A percentile compares a stretch with the other conserved stretches of the same genome.
These are phyloP conservation scores for Thymelicus lineola DNA, from an alignment of 2,888 invertebrate genomes.

Conservation along the genomic window DNA sequence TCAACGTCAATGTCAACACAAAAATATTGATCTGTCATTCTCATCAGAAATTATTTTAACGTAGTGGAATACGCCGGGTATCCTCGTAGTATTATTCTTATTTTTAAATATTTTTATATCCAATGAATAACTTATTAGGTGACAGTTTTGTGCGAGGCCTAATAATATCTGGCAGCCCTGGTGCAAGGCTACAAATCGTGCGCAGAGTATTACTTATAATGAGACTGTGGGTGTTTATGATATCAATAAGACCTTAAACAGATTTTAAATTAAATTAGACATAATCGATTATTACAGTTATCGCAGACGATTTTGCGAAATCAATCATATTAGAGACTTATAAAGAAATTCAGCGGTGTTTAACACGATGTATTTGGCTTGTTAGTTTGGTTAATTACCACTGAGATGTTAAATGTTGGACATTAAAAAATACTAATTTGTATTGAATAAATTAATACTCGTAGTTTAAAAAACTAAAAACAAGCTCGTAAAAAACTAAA, in stretches of 20 bases:
- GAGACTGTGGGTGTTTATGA: slow-evolving; percentile 22
- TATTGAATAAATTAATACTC: not conserved
- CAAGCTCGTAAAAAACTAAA: no score
- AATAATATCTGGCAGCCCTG: not conserved
- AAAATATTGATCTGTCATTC: no score
- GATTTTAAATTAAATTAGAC: slow-evolving; percentile 11
- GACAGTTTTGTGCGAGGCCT: no score
- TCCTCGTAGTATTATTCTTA: no score
- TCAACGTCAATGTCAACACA: no score
- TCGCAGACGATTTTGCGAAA: not conserved
- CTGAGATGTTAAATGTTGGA: not conserved
- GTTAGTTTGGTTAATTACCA: not conserved
- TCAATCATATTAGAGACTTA: slow-evolving; percentile 11
- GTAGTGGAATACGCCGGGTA: no score
- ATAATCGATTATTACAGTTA: slow-evolving; percentile 25
- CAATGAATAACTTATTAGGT: no score
- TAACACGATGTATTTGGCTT: not conserved
- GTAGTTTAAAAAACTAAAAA: no score
- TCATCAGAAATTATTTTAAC: no score
- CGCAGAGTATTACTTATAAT: slow-evolving; percentile 1
- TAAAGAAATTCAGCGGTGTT: not conserved
- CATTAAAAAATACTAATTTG: not conserved
- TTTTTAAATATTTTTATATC: no score
- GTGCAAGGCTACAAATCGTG: slow-evolving; percentile 1
- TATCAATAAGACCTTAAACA: slow-evolving; percentile 10